phyloP scores from a whole-genome alignment of 2,113 vertebrate species.

The Porphyrio hochstetteri region DNA sequence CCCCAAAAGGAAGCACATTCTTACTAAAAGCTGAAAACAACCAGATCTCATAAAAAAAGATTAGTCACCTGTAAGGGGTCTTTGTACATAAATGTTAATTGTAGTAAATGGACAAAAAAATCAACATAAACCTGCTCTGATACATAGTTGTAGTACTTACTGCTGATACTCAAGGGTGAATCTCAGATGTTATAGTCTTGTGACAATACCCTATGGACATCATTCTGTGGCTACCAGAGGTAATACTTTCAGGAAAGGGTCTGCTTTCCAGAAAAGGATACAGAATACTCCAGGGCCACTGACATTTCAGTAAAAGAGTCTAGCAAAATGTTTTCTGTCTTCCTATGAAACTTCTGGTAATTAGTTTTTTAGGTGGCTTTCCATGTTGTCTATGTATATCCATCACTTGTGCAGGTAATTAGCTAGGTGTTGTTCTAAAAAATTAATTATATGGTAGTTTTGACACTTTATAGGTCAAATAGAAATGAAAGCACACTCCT shows the following conservation, averaged over 20 bases:
- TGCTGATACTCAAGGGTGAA: neutral
- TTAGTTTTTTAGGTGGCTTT: neutral
- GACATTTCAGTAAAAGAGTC: neutral
- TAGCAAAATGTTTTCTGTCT: neutral
- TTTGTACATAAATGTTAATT: neutral
- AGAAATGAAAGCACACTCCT: neutral
- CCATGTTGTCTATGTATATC: neutral
- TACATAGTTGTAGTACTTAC: neutral
- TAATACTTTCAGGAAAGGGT: neutral
- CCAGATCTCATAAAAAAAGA: neutral
- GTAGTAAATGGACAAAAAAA: neutral
- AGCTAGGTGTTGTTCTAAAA: neutral
- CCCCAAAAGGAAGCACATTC: neutral
- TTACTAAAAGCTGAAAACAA: neutral
- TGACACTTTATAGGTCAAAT: neutral
- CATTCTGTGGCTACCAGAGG: neutral
- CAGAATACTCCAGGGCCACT: neutral
- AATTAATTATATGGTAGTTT: neutral
- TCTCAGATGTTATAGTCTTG: neutral
- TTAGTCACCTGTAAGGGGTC: neutral
- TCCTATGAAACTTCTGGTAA: neutral
- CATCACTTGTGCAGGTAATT: neutral
- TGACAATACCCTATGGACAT: rapidly evolving
- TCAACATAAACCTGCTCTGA: neutral
- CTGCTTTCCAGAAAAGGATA: neutral